Base-by-base conservation (phyloP, 1,140 invertebrate genomes). In the Drosophila kanapiae region DNA sequence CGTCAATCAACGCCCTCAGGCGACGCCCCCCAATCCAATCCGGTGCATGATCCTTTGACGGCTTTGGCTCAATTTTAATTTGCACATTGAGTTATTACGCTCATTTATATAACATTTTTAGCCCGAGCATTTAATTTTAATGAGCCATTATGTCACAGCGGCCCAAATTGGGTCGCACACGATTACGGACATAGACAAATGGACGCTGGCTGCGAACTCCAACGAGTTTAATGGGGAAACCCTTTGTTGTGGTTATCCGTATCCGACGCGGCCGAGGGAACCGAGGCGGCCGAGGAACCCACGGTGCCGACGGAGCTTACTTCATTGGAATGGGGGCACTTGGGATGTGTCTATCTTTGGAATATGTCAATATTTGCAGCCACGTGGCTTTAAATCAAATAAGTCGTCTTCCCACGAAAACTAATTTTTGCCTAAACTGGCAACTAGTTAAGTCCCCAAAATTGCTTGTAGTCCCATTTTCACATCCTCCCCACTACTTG, bases 61-160 rank as follows among this genome's bases (percentile, higher is more conserved):
- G 68, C 62, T 75, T 78, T 75, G 82, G 74, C 77, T 75, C 61
- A 65, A 84, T 88, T 88, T 90, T 87, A 87, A 87, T 87, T 87
- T 87, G 60, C 84, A 56, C 77, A 80, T 49, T 81, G 77, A 88
- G 70, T 84, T 90, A 90, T 88, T 84, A 58, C 67, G 40, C 69
- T 74, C 77, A 63, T 87, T 88, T 87, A 84, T 74, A 54, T 77
- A 86, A 88, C 80, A 70, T 48, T 87, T 78, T 76, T 49, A 61
- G 71, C 58, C 51, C 1, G 47, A 64, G 64, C 80, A 82, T 87
- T 76, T 74, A 62, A 76, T 74, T 87, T 77, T 88, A 83, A 88
- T 90, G 84, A 81, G 80, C 74, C 84, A 80, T 87, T 87, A 84
- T 87, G 77, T 87, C 77, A 90, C 72, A 68, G 45, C 53, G 38